A percentile compares a stretch with the other conserved stretches of the same genome.
Conservation (phyloP, 1,140 invertebrate species). For the Hylaeus volcanicus region DNA sequence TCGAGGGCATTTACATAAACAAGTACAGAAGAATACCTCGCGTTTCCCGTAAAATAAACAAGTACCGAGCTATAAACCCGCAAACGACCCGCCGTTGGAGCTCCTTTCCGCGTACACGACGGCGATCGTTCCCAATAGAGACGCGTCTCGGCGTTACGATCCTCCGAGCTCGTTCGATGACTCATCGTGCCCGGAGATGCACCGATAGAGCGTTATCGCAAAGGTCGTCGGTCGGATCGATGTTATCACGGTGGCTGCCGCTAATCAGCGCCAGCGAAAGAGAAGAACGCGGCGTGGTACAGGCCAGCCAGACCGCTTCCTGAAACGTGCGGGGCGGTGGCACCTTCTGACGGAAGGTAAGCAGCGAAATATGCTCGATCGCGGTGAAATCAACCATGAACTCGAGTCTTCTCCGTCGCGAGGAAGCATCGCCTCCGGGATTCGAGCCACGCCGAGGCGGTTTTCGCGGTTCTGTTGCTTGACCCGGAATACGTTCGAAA, state of each 20-base stretch:
- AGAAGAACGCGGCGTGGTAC: constrained; percentile 35
- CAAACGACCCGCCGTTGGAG: not conserved
- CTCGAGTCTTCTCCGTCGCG: not conserved
- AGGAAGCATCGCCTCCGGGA: not conserved
- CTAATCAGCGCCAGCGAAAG: constrained; percentile 56
- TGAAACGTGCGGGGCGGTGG: constrained; percentile 59
- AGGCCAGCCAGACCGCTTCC: constrained; percentile 50
- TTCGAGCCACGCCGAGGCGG: not conserved
- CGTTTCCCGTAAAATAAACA: too few species aligned
- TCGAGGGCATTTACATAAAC: too few species aligned
- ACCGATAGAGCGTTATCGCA: constrained; percentile 68
- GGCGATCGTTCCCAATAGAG: constrained; percentile 19
- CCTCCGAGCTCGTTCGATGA: constrained; percentile 55
- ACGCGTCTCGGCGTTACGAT: constrained; percentile 40
- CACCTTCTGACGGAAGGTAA: constrained; percentile 35
- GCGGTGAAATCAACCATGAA: constrained; percentile 39
- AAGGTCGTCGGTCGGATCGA: constrained; percentile 64
- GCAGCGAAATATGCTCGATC: constrained; percentile 46
- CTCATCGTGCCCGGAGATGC: constrained; percentile 57
- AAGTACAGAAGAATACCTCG: too few species aligned
- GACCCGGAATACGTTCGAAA: constrained; percentile 36
- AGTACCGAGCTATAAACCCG: not conserved
- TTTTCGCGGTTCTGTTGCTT: constrained; percentile 22
- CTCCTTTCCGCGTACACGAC: constrained; percentile 15
- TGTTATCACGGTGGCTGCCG: constrained; percentile 60